Evolutionary conservation across 2,888 invertebrate species (phyloP).

Genomic region (Calameuta idolon): DNA sequence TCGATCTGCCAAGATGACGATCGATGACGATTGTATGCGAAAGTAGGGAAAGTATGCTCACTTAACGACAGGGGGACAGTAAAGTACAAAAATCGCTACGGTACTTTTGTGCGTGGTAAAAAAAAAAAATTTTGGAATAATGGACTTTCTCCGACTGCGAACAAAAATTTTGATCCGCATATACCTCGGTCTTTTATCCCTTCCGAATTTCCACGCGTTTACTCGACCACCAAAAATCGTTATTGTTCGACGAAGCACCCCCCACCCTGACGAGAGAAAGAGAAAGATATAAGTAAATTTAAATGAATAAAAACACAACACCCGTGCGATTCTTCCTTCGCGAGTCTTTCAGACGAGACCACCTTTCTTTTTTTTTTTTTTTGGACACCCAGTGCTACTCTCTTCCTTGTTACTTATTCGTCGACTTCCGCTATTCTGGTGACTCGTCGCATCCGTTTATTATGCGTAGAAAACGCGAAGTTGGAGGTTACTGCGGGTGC

Average conservation of each 20-base stretch:
- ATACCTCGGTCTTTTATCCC: background rate
- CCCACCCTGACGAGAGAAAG: background rate
- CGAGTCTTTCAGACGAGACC: background rate
- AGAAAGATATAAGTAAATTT: background rate
- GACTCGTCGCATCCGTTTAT: background rate
- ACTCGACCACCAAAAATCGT: background rate
- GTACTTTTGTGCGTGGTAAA: background rate
- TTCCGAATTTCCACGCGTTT: background rate
- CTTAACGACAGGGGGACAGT: background rate
- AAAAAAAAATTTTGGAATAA: background rate
- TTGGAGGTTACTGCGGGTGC: background rate
- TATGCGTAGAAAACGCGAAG: background rate
- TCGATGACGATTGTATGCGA: background rate
- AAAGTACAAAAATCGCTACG: background rate
- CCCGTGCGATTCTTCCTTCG: background rate
- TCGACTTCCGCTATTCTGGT: background rate
- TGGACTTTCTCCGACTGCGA: background rate
- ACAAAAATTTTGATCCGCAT: background rate
- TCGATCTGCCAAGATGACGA: background rate
- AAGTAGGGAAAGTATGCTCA: background rate
- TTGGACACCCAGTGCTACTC: background rate
- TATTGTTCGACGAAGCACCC: background rate
- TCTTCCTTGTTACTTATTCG: background rate
- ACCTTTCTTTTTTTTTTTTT: background rate
- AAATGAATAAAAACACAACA: background rate